Conservation (phyloP, 2,113 vertebrate genomes). For the Heteronetta atricapilla region DNA sequence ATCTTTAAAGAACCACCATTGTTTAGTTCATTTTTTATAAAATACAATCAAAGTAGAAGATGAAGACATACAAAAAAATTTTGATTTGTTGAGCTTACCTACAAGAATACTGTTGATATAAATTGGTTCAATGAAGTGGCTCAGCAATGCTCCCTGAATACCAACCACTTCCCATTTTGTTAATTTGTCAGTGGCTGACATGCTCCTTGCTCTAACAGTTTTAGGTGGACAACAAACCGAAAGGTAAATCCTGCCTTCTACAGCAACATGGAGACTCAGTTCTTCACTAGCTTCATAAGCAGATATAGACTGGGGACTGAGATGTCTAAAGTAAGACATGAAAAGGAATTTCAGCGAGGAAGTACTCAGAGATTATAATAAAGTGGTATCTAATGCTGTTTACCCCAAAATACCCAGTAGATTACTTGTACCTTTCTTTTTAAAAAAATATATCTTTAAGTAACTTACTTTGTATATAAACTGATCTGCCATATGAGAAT, state of each 20-base stretch:
- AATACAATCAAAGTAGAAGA: neutral
- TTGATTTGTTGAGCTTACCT: conserved; percentile 73
- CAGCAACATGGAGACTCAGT: conserved; percentile 86
- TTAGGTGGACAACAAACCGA: conserved; percentile 79
- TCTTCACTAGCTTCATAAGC: conserved; percentile 87
- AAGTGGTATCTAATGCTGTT: neutral
- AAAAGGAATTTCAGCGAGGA: neutral
- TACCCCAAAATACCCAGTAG: neutral
- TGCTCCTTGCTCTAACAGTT: conserved; percentile 79
- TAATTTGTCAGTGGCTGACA: conserved; percentile 92
- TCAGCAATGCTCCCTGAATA: conserved; percentile 91
- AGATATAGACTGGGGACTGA: conserved; percentile 85
- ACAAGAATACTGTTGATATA: conserved; percentile 89
- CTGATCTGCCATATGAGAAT: neutral
- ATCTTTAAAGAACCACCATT: neutral
- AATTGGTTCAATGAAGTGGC: conserved; percentile 92
- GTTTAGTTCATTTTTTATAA: neutral
- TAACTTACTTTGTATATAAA: neutral
- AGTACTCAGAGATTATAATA: neutral
- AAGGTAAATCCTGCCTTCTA: conserved; percentile 90
- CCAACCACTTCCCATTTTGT: conserved; percentile 94
- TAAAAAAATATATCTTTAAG: neutral
- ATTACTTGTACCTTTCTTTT: neutral
- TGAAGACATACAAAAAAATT: fast-evolving
- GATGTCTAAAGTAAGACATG: conserved; percentile 68